These are phyloP conservation scores for Tragelaphus imberbis DNA, from an alignment of 2,113 vertebrate genomes.

Conservation along the genomic window DNA sequence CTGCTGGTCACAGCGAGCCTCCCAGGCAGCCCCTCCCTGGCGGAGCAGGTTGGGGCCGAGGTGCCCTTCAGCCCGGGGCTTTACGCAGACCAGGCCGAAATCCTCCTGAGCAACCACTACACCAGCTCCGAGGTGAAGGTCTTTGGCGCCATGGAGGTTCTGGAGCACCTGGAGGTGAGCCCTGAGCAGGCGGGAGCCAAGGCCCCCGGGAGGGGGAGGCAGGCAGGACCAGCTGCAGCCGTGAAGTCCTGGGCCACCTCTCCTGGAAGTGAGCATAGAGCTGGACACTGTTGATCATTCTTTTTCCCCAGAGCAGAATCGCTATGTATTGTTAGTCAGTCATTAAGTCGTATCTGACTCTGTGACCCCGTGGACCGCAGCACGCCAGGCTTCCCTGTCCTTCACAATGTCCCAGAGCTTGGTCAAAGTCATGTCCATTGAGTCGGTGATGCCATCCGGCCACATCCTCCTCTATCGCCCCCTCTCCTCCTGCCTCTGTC, in stretches of 20 bases:
- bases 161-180: constrained; percentile 88
- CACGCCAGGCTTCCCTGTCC: background rate
- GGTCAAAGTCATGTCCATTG: background rate
- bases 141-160: constrained; percentile 83
- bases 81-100: constrained; percentile 86
- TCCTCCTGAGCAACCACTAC: constrained; percentile 88
- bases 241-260: accelerated
- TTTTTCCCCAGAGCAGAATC: background rate
- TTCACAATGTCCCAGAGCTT: background rate
- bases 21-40: constrained; percentile 63
- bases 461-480: background rate
- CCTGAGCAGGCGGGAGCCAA: accelerated
- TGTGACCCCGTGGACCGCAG: background rate
- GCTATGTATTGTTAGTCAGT: background rate
- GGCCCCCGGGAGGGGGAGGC: accelerated
- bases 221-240: accelerated
- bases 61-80: constrained; percentile 89
- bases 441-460: background rate
- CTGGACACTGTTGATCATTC: background rate
- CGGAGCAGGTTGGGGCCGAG: constrained; percentile 77
- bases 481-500: background rate
- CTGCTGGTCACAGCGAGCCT: constrained; percentile 84
- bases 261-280: background rate
- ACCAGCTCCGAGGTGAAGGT: constrained; percentile 85
- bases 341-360: accelerated